These are phyloP conservation scores for Melinaea menophilus DNA, from an alignment of 2,888 invertebrate genomes.

Conservation along the genomic window DNA sequence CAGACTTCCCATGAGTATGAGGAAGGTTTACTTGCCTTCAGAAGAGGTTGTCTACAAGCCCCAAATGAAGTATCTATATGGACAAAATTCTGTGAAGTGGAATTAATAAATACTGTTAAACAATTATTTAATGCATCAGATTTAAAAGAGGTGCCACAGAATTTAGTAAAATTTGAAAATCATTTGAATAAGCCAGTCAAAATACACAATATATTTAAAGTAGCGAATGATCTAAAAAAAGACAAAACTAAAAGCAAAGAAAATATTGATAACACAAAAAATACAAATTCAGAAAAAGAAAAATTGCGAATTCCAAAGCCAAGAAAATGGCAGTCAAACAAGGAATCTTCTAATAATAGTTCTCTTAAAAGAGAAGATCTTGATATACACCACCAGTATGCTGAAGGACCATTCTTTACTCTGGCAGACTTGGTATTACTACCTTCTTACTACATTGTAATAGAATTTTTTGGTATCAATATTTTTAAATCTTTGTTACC, in stretches of 20 bases:
- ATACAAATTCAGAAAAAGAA: conserved; percentile 17
- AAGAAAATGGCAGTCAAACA: conserved; percentile 72
- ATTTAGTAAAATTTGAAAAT: conserved; percentile 87
- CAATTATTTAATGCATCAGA: conserved; percentile 46
- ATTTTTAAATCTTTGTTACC: conserved; percentile 74
- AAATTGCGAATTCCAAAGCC: conserved; percentile 48
- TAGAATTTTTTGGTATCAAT: conserved; percentile 60
- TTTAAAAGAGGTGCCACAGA: conserved; percentile 77
- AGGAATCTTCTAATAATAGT: conserved; percentile 56
- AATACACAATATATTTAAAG: conserved; percentile 90
- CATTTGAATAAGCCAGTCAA: conserved; percentile 90
- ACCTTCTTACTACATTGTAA: conserved; percentile 81
- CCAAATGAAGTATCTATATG: conserved; percentile 91
- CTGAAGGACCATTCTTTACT: conserved; percentile 90
- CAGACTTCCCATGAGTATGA: conserved; percentile 51
- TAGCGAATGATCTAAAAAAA: conserved; percentile 79
- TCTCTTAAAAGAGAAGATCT: conserved; percentile 71
- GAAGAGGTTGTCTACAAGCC: conserved; percentile 86
- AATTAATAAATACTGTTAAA: conserved; percentile 81
- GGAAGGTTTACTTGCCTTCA: conserved; percentile 84
- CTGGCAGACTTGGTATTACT: conserved; percentile 90
- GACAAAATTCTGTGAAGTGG: conserved; percentile 95
- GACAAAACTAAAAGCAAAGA: conserved; percentile 30
- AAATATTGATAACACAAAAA: conserved; percentile 24
- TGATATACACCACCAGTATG: conserved; percentile 83